Evolutionary conservation across 2,888 invertebrate genomes (phyloP), one percentile per base, ranked within the genome.

Genomic region (Phortica okadai): DNA sequence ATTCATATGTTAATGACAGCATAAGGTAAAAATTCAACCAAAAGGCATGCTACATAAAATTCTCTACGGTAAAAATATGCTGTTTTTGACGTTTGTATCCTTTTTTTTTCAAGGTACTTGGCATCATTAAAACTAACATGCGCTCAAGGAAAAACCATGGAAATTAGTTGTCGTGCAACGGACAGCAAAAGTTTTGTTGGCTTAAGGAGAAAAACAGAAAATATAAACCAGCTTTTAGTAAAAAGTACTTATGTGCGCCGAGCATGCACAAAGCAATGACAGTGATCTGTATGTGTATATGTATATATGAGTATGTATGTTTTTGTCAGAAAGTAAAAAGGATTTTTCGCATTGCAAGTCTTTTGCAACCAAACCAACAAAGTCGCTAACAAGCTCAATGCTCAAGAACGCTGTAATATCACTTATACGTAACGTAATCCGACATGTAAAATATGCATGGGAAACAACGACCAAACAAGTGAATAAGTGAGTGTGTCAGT

Each of bases 341-440:
- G 50, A 14, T 14, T 8, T 50, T 50, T 14, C 14, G 50, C 50
- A 50, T 50, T 50, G 50, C 50, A 8, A 50, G 50, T 50, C 50
- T 50, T 14, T 14, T 50, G 50, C 50, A 50, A 2, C 50, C 8
- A 14, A 8, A 6, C 14, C 10, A 50, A 50, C 50, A 11, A 33
- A 33, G 21, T 62, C 21, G 33, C 41, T 72, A 33, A 54, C 70
- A 72, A 56, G 56, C 41, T n/a, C 70, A 56, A 75, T 76, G 76
- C 78, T 83, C 81, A 80, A 81, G 78, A 69, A 78, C 81, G 79
- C 81, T 77, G 80, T 80, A 83, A 86, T 82, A 81, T 86, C 82
- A 82, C 82, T 84, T 84, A 82, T 82, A 79, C 77, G 78, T 76
- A 80, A 81, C 80, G 78, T 80, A 86, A 83, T 86, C 82, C 80